A percentile compares a stretch with the other conserved stretches of the same genome.
Evolutionary conservation across 2,113 vertebrate species (phyloP).

Genomic region (Mus spicilegus): DNA sequence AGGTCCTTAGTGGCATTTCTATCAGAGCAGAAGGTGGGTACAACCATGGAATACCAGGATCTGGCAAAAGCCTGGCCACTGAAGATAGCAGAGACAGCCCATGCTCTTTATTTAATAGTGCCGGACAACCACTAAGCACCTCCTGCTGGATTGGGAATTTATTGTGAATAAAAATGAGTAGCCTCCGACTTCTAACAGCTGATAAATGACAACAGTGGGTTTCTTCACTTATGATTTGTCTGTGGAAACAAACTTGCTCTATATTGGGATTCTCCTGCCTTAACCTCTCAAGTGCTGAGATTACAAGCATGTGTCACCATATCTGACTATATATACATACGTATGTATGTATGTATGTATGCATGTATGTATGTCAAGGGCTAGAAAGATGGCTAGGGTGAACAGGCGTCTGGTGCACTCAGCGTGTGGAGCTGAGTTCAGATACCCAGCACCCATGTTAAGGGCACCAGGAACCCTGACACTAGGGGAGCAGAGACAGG

Average conservation of each 20-base stretch:
- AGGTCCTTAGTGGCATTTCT: background rate
- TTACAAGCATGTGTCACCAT: background rate
- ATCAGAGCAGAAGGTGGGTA: background rate
- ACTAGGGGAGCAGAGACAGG: background rate
- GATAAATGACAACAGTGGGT: background rate
- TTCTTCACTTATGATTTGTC: background rate
- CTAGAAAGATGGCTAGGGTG: background rate
- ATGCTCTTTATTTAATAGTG: background rate
- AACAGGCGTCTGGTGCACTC: background rate
- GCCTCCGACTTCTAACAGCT: background rate
- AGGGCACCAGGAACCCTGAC: background rate
- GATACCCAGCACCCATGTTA: background rate
- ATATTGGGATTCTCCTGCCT: background rate
- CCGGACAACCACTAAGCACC: fast-evolving
- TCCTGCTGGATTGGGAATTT: background rate
- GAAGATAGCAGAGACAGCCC: background rate
- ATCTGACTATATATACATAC: no score
- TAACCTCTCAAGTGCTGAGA: background rate
- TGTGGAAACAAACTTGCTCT: background rate
- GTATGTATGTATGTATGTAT: no score
- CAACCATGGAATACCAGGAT: background rate
- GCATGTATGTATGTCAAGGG: no score
- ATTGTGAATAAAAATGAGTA: background rate
- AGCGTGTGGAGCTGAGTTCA: background rate
- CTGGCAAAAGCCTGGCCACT: background rate